phyloP scores from a whole-genome alignment of 2,113 vertebrate species.

The Pionites leucogaster region DNA sequence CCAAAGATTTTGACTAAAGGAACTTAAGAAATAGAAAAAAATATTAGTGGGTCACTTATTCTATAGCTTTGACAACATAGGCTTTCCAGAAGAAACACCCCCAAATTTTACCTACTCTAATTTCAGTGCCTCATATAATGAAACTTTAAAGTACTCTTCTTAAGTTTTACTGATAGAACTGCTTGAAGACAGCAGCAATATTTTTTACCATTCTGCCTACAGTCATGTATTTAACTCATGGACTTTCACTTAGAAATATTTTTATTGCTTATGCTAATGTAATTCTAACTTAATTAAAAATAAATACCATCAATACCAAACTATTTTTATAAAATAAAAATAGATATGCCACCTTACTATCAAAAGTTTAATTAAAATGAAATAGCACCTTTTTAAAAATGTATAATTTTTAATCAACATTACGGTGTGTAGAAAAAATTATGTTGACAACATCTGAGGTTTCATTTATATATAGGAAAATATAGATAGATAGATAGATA shows the following conservation, averaged over 20 bases:
- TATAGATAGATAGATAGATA: too few species aligned
- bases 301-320: not conserved
- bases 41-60: not conserved
- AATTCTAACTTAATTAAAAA: not conserved
- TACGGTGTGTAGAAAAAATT: not conserved
- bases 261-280: not conserved
- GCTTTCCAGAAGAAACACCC: not conserved
- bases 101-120: not conserved
- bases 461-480: not conserved
- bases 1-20: not conserved
- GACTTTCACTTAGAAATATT: not conserved
- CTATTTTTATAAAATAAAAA: not conserved
- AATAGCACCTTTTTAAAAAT: not conserved
- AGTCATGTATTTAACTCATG: not conserved
- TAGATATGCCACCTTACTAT: not conserved
- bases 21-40: not conserved
- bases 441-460: not conserved
- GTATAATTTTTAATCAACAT: not conserved
- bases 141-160: not conserved
- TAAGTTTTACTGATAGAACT: not conserved
- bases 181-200: not conserved
- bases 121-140: not conserved
- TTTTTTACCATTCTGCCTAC: not conserved
- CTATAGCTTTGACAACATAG: not conserved
- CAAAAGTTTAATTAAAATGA: not conserved